Evolutionary conservation across 2,797 vertebrate species (phyloP).

Genomic region (Coregonus sp.): DNA sequence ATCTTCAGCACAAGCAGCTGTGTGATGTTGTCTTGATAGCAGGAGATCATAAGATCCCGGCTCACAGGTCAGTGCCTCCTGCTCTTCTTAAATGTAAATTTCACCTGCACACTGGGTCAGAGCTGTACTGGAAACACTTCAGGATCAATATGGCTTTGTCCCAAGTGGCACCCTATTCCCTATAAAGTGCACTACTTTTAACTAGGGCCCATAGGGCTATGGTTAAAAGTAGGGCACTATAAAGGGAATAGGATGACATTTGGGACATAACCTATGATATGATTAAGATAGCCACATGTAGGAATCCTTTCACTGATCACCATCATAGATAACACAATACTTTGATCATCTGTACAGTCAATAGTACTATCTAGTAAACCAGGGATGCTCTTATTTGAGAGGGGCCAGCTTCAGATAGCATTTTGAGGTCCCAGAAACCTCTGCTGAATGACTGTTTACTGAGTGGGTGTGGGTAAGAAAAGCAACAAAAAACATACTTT

Average conservation of each 20-base stretch:
- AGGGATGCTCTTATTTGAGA: not conserved
- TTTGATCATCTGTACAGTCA: not conserved
- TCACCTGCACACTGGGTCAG: conserved; percentile 19
- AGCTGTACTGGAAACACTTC: conserved; percentile 4
- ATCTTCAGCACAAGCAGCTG: conserved; percentile 94
- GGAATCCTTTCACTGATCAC: not conserved
- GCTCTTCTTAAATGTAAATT: conserved; percentile 64
- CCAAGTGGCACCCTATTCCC: too few species aligned
- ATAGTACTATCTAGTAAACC: not conserved
- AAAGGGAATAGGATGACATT: not conserved
- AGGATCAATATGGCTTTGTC: too few species aligned
- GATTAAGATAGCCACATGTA: conserved; percentile 29
- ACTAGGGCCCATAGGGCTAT: not conserved
- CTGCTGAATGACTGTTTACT: too few species aligned
- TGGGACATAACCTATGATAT: conserved; percentile 18
- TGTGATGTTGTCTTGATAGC: conserved; percentile 94
- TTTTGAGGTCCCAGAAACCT: not conserved
- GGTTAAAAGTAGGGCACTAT: not conserved
- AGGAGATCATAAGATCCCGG: conserved; percentile 92
- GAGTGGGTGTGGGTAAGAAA: not conserved
- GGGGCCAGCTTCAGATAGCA: not conserved
- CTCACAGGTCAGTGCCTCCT: conserved; percentile 87
- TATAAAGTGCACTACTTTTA: too few species aligned
- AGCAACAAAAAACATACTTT: not conserved
- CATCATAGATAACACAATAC: not conserved